phyloP scores from a whole-genome alignment of 2,888 invertebrate species.

The Calephelis perditalis region DNA sequence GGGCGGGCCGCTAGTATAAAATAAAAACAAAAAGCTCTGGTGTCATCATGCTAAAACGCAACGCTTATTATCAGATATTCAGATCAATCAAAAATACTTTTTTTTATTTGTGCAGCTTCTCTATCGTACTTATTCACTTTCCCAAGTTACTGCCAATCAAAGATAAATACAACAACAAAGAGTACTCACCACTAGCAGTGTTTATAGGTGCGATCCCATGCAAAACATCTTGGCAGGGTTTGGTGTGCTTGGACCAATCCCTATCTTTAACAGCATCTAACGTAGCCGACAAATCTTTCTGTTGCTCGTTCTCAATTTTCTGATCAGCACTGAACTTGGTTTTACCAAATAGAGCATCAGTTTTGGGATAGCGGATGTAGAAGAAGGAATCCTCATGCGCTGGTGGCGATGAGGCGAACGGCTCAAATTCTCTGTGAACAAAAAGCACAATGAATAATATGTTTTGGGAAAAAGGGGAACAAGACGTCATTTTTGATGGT shows the following conservation, averaged over 20 bases:
- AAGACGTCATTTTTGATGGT: too few species aligned
- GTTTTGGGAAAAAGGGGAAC: too few species aligned
- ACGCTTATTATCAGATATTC: too few species aligned
- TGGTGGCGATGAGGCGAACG: constrained; percentile 81
- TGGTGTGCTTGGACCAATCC: constrained; percentile 82
- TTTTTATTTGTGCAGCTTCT: too few species aligned
- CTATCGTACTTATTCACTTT: too few species aligned
- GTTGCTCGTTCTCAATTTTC: constrained; percentile 40
- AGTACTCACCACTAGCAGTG: constrained; percentile 58
- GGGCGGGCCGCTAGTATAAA: too few species aligned
- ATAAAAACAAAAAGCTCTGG: too few species aligned
- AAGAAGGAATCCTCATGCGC: constrained; percentile 86
- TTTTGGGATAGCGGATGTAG: constrained; percentile 80
- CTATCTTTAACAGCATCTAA: constrained; percentile 51
- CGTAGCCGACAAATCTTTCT: constrained; percentile 44
- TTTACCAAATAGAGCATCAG: constrained; percentile 56
- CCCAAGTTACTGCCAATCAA: too few species aligned
- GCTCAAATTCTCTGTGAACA: constrained; percentile 64
- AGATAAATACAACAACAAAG: constrained; percentile 19
- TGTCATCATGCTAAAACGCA: too few species aligned
- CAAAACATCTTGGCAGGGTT: constrained; percentile 82
- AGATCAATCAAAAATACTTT: too few species aligned
- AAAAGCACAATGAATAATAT: constrained; percentile 16
- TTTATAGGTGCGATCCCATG: constrained; percentile 66
- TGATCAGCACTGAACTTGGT: constrained; percentile 42